Evolutionary conservation across 2,797 vertebrate species (phyloP), one percentile per base, ranked within the genome.

Genomic region (Enteromius argenteus): DNA sequence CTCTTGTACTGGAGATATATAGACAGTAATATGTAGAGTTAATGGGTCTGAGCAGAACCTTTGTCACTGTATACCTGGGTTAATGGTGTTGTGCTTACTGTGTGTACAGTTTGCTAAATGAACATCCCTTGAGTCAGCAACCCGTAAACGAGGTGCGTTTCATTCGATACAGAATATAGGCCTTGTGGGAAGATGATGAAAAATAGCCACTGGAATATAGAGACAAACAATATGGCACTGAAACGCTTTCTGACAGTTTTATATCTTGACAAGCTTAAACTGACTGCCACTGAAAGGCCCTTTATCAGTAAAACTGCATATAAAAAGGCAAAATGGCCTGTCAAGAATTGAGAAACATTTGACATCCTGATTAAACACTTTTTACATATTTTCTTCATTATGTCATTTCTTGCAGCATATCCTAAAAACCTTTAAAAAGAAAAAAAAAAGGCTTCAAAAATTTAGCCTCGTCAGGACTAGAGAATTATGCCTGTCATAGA

Each of bases 51-150:
- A 37, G 17, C 23, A 68, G 23, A 83, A 37, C 10, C 2, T 73
- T 15, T 23, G 19, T 21, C 9, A 46, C 51, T 44, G 37, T 35
- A 49, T 49, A 56, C 15, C n/a, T 19, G 11, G 32, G 23, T 77
- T 68, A 77, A 76, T 67, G 46, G 23, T 77, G 73, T 42, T 67
- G 44, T 51, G 10, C 6, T 53, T 69, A 23, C 60, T 56, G 81
- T 66, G 39, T 71, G 51, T 72, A 42, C 14, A 71, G 21, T 42
- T 49, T 39, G 62, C 46, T 42, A 44, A 76, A 76, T n/a, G 17
- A 17, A 44, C 11, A 6, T 46, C 19, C 13, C n/a, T 58, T 53
- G 8, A 35, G 27, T 82, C 58, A 17, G 39, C 19, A 58, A 77
- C 56, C 56, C 23, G 23, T 68, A 56, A 39, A 11, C 67, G 32